Conservation (phyloP, 2,113 vertebrate genomes). For the Lampris incognitus region DNA sequence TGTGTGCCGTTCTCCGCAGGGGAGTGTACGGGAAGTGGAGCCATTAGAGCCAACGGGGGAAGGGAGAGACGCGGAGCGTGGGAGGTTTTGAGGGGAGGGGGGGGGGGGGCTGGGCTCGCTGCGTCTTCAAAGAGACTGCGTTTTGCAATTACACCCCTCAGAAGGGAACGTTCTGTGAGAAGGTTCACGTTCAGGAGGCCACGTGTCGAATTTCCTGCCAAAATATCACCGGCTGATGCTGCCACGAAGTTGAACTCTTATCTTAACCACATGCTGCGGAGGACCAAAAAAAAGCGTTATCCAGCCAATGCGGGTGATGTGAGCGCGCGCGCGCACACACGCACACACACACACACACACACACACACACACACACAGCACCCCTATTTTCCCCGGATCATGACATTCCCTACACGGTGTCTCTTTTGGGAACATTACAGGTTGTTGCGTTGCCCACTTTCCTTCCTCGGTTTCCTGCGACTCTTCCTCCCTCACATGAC, state of each 20-base stretch:
- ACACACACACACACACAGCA: not conserved
- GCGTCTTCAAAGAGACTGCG: conserved; percentile 57
- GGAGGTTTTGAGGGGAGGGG: not conserved
- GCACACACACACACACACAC: too few species aligned
- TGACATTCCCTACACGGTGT: not conserved
- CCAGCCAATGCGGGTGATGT: too few species aligned
- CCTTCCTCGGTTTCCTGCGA: not conserved
- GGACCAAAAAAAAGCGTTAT: not conserved
- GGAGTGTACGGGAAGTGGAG: not conserved
- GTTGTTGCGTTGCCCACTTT: not conserved
- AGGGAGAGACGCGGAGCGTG: conserved; percentile 6
- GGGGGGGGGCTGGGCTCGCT: not conserved
- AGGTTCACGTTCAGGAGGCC: conserved; percentile 11
- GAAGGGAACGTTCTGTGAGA: conserved; percentile 25
- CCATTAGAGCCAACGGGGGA: conserved; percentile 5
- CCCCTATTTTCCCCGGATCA: not conserved
- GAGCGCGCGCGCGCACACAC: too few species aligned
- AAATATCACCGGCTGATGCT: conserved; percentile 13
- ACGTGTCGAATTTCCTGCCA: conserved; percentile 7
- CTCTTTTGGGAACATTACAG: not conserved
- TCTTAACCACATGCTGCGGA: conserved; percentile 25
- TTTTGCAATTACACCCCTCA: conserved; percentile 41
- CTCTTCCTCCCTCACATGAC: not conserved
- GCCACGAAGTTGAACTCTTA: conserved; percentile 13
- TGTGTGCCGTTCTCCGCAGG: not conserved